phyloP scores from a whole-genome alignment of 2,888 invertebrate genomes.

The Prosapia bicincta region DNA sequence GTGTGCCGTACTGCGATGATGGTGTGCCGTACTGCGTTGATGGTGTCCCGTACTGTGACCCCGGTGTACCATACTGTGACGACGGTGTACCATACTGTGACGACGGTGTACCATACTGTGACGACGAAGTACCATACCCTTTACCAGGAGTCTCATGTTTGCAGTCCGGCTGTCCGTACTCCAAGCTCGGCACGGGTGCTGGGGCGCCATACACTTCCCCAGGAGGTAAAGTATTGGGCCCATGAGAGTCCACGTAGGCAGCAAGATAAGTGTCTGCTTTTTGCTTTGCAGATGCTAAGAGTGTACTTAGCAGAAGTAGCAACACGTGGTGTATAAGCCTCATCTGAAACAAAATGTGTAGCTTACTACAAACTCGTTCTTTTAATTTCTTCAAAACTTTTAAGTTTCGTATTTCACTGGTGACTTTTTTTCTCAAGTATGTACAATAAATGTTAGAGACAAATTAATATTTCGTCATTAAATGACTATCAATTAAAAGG shows the following conservation, averaged over 20 bases:
- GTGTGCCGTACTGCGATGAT: slow-evolving; percentile 41
- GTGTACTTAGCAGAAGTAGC: neutral
- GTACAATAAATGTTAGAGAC: no score
- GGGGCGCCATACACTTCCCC: slow-evolving; percentile 51
- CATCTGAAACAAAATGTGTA: neutral
- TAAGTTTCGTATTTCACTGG: no score
- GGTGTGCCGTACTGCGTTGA: slow-evolving; percentile 43
- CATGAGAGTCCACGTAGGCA: slow-evolving; percentile 59
- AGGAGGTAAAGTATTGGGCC: slow-evolving; percentile 51
- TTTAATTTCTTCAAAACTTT: no score
- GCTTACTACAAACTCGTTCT: no score
- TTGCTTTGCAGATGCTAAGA: neutral
- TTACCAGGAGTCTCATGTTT: neutral
- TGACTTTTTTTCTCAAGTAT: no score
- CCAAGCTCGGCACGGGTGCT: slow-evolving; percentile 44
- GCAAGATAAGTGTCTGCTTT: slow-evolving; percentile 59
- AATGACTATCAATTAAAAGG: no score
- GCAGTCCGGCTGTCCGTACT: neutral
- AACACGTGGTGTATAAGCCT: neutral
- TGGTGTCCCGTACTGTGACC: slow-evolving; percentile 35
- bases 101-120: neutral
- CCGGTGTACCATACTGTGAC: slow-evolving; percentile 34
- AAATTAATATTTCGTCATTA: no score
- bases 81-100: slow-evolving; percentile 24
- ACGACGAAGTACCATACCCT: neutral